Conservation (phyloP, 2,113 vertebrate genomes). For the Eubucco bourcierii region DNA sequence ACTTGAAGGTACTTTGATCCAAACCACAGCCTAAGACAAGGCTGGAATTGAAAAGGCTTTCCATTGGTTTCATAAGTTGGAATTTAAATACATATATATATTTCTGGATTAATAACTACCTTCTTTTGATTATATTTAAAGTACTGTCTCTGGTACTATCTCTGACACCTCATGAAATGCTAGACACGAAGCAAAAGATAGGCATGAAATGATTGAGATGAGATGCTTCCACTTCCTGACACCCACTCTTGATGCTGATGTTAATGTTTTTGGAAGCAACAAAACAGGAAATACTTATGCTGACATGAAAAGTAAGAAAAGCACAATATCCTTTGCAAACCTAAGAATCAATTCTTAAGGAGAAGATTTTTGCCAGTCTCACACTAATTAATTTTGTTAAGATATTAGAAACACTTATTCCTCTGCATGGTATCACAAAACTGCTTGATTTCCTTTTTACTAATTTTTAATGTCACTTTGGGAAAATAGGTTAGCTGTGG, state of each 20-base stretch:
- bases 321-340: background rate
- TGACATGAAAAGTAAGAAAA: background rate
- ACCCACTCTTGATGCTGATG: background rate
- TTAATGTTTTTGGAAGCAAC: constrained; percentile 14
- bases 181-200: background rate
- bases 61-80: background rate
- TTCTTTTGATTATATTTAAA: background rate
- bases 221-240: background rate
- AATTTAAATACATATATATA: background rate
- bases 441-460: constrained; percentile 49
- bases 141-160: too few relatives aligned
- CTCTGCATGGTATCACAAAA: constrained; percentile 35
- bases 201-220: background rate
- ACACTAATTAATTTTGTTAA: constrained; percentile 45
- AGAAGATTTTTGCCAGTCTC: background rate
- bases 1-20: background rate
- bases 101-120: constrained; percentile 6
- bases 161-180: background rate
- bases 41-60: background rate
- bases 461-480: constrained; percentile 43
- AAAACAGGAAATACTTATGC: constrained; percentile 2
- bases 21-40: constrained; percentile 7
- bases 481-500: constrained; percentile 54
- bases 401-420: constrained; percentile 24
- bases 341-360: background rate